Percentiles rank a stretch among this genome's conserved stretches.
phyloP scores from a whole-genome alignment of 2,888 invertebrate genomes.

The Anaspis maculata region DNA sequence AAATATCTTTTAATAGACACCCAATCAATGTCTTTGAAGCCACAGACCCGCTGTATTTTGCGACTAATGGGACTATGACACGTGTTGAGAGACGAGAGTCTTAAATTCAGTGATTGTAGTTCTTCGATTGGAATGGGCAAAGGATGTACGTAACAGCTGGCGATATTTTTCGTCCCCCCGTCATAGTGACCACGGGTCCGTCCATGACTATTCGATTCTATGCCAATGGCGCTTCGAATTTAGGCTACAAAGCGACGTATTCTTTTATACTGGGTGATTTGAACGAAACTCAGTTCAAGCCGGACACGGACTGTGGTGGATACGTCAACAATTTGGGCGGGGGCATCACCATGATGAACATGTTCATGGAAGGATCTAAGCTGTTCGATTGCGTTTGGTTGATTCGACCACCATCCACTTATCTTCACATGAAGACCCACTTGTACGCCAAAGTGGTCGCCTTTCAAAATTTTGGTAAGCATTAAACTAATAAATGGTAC shows the following conservation, averaged over 20 bases:
- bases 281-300: constrained; percentile 19
- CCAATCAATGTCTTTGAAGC: too few species aligned
- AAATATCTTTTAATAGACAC: too few species aligned
- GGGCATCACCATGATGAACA: constrained; percentile 68
- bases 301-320: constrained; percentile 55
- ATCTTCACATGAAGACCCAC: constrained; percentile 58
- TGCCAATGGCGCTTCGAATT: constrained; percentile 59
- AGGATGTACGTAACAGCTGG: constrained; percentile 58
- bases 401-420: constrained; percentile 56
- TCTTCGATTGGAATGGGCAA: constrained; percentile 61
- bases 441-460: constrained; percentile 49
- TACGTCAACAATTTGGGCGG: constrained; percentile 62
- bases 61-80: too few species aligned
- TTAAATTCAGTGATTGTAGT: too few species aligned
- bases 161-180: constrained; percentile 58
- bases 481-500: too few species aligned
- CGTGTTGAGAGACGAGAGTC: too few species aligned
- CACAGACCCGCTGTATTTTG: too few species aligned
- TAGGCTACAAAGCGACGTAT: constrained; percentile 58
- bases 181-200: constrained; percentile 56
- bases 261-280: constrained; percentile 23
- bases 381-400: constrained; percentile 66
- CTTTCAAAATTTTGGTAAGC: constrained; percentile 35
- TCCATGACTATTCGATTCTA: constrained; percentile 56
- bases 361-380: constrained; percentile 50